These are phyloP conservation scores for Pyrochroa serraticornis DNA, from an alignment of 2,888 invertebrate species.

Conservation along the genomic window DNA sequence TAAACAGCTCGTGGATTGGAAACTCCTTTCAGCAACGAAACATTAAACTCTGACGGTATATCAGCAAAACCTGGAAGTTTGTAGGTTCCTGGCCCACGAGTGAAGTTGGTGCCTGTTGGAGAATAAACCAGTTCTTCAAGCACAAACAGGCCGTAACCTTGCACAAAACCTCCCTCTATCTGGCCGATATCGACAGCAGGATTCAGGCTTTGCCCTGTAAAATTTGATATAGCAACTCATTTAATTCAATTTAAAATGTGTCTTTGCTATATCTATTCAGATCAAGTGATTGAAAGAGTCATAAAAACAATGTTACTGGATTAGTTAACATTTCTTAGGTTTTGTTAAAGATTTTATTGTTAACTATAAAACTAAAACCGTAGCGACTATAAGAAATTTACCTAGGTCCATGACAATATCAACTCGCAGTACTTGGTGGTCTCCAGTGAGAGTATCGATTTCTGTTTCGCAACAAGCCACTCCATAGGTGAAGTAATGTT, in stretches of 20 bases:
- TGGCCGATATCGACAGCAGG: conserved; percentile 97
- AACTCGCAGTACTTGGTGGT: conserved; percentile 84
- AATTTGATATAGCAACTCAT: too few species aligned
- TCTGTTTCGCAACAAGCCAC: conserved; percentile 88
- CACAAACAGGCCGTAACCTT: conserved; percentile 92
- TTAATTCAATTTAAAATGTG: too few species aligned
- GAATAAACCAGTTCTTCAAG: conserved; percentile 90
- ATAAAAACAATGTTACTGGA: too few species aligned
- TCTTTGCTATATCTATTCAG: too few species aligned
- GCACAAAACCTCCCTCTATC: conserved; percentile 93
- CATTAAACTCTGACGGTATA: conserved; percentile 91
- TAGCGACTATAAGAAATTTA: conserved; percentile 28
- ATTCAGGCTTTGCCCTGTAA: conserved; percentile 80
- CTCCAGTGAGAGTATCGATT: conserved; percentile 92
- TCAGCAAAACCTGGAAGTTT: conserved; percentile 93
- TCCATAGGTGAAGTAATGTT: conserved; percentile 87
- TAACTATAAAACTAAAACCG: too few species aligned
- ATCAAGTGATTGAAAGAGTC: too few species aligned
- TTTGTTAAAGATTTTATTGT: too few species aligned
- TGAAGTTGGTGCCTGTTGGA: conserved; percentile 79
- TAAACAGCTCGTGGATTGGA: conserved; percentile 91
- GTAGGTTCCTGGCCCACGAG: conserved; percentile 91
- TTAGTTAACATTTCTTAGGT: too few species aligned
- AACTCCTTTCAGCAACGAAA: conserved; percentile 86
- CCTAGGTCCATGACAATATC: conserved; percentile 97